A percentile compares a stretch with the other conserved stretches of the same genome.
Evolutionary conservation across 2,797 vertebrate genomes (phyloP).

Genomic region (Xenops minutus): DNA sequence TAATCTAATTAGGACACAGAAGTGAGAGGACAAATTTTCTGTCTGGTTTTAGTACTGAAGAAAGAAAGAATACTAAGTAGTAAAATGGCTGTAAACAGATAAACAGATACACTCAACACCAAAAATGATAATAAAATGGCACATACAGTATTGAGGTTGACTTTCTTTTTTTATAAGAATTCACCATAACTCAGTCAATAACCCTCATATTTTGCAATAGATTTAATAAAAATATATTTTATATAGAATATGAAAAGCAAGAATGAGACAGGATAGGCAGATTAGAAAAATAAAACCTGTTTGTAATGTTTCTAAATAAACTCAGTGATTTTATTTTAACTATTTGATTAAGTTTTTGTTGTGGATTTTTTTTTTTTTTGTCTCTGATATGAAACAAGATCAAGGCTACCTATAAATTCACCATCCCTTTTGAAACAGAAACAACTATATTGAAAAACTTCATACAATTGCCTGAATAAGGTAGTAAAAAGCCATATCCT

Average conservation of each 20-base stretch:
- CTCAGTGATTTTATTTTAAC: neutral
- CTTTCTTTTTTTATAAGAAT: neutral
- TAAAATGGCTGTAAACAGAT: neutral
- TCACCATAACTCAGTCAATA: neutral
- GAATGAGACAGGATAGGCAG: neutral
- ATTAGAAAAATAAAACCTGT: neutral
- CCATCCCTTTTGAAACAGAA: neutral
- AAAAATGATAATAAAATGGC: neutral
- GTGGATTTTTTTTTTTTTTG: neutral
- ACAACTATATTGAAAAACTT: neutral
- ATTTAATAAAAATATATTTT: neutral
- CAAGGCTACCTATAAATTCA: neutral
- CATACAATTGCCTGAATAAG: neutral
- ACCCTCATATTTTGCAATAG: neutral
- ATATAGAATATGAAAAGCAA: neutral
- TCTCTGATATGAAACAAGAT: neutral
- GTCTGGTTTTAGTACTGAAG: neutral
- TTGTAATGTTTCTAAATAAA: neutral
- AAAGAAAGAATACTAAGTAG: neutral
- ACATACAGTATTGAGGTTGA: neutral
- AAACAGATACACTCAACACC: neutral
- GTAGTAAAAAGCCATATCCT: neutral
- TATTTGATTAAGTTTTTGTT: neutral
- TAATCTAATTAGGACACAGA: constrained; percentile 1
- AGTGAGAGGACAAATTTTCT: neutral